Base-by-base conservation (phyloP, 2,888 invertebrate genomes). In the Drosophila yooni region DNA sequence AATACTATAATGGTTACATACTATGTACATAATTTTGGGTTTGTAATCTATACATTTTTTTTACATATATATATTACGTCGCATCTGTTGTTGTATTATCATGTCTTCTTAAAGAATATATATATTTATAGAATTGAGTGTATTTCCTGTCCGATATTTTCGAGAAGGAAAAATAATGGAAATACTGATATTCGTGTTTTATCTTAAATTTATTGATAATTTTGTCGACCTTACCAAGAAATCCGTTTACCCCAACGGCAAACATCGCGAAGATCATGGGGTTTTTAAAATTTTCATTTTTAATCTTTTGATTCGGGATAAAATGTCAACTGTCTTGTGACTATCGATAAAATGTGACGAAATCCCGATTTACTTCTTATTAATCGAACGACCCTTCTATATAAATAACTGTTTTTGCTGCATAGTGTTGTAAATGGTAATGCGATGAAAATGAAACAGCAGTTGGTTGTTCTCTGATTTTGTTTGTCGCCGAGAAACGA, bases 71-170 rank as follows among this genome's bases (percentile, higher is more conserved):
- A 25, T 40, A 18, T 13, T 58, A 25, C 50, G 36, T 31, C 34
- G 48, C 10, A 29, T 53, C 13, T 60, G 27, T 54, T 43, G 25
- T 40, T 43, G 33, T 43, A 34, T 62, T 33, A n/a, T 27, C 15
- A 18, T 3, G 18, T 18, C 3, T 52, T 18, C n/a, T 27, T 31
- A 27, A 15, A 31, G 21, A 10, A 65, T 21, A 18, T 31, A 18
- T 33, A 60, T 50, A 25, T 13, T 40, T n/a, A 15, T 40, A 33
- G 11, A 34, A 29, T 27, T 46, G 36, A 36, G 4, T 27, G 21
- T 34, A 29, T 50, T 59, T 46, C 40, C 56, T 38, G 69, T 70
- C 60, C 71, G 71, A 52, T 33, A 60, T 38, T 38, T 33, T n/a
- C 11, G 31, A 40, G 3, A 15, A 5, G 15, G n/a, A 25, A 36